A percentile compares a stretch with the other conserved stretches of the same genome.
Conservation (phyloP, 2,797 vertebrate genomes). For the Alca torda region DNA sequence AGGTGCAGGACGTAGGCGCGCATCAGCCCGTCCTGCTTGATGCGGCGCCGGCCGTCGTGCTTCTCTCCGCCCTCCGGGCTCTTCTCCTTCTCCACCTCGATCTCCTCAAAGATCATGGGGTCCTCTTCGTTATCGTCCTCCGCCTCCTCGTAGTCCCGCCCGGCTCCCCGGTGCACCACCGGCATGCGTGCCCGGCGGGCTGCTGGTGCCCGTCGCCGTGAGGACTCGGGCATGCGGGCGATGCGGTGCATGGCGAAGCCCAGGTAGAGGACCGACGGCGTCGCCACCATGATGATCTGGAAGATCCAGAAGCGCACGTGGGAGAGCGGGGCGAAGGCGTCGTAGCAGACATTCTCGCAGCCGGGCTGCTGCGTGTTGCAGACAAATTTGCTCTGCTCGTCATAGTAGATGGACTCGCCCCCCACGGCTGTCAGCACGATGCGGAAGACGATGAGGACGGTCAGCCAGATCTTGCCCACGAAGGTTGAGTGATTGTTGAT, state of each 20-base stretch:
- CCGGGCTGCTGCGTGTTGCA: constrained; percentile 91
- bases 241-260: constrained; percentile 91
- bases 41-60: constrained; percentile 82
- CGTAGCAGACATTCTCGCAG: constrained; percentile 92
- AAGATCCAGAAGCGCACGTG: constrained; percentile 92
- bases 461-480: constrained; percentile 91
- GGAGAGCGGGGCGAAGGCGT: constrained; percentile 86
- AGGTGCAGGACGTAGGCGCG: constrained; percentile 87
- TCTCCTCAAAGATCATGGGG: constrained; percentile 88
- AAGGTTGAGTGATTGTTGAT: constrained; percentile 93
- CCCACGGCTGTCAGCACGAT: constrained; percentile 90
- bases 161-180: constrained; percentile 76
- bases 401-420: constrained; percentile 90
- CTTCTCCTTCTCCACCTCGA: constrained; percentile 80
- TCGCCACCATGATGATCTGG: constrained; percentile 89
- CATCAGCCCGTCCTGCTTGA: constrained; percentile 88
- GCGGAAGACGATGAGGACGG: constrained; percentile 87
- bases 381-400: constrained; percentile 90
- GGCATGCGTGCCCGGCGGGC: constrained; percentile 70
- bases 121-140: constrained; percentile 88
- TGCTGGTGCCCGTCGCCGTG: neutral
- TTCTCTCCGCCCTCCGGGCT: constrained; percentile 52
- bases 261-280: constrained; percentile 88
- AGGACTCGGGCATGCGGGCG: constrained; percentile 70
- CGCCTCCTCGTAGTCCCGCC: constrained; percentile 84